Percentiles rank a stretch among this genome's conserved stretches.
Conservation (phyloP, 2,113 vertebrate species). For the Equus przewalskii region DNA sequence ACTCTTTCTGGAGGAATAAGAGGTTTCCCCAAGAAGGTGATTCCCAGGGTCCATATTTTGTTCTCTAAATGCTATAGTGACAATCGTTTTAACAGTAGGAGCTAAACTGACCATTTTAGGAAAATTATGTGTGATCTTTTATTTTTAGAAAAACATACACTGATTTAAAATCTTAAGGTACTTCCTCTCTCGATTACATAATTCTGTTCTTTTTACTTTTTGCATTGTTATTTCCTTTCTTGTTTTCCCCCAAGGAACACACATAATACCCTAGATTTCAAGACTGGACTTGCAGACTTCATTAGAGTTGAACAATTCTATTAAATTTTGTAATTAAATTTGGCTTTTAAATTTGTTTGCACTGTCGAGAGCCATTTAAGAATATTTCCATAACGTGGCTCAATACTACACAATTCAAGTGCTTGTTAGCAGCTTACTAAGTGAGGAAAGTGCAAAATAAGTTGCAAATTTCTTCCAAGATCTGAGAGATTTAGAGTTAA, state of each 20-base stretch:
- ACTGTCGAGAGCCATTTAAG: constrained; percentile 25
- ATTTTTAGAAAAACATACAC: constrained; percentile 45
- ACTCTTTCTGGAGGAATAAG: constrained; percentile 25
- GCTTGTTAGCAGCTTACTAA: constrained; percentile 46
- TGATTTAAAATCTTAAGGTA: constrained; percentile 42
- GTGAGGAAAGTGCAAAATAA: constrained; percentile 23
- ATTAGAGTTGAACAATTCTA: constrained; percentile 35
- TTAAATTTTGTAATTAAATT: constrained; percentile 69
- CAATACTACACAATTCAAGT: constrained; percentile 6
- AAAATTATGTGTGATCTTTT: constrained; percentile 29
- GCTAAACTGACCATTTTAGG: background rate
- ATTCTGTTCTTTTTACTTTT: constrained; percentile 44
- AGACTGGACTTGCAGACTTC: constrained; percentile 58
- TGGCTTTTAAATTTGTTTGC: constrained; percentile 50
- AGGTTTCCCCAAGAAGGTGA: background rate
- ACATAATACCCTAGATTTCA: constrained; percentile 57
- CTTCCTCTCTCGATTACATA: constrained; percentile 22
- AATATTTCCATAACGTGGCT: constrained; percentile 36
- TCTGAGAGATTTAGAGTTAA: constrained; percentile 52
- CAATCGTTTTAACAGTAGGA: constrained; percentile 14
- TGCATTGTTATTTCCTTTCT: background rate
- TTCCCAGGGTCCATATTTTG: background rate
- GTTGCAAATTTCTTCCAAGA: constrained; percentile 60
- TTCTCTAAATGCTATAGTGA: background rate
- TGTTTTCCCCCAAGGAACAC: background rate